These are phyloP conservation scores for Pteronotus mesoamericanus DNA, from an alignment of 2,797 vertebrate species.

Conservation along the genomic window DNA sequence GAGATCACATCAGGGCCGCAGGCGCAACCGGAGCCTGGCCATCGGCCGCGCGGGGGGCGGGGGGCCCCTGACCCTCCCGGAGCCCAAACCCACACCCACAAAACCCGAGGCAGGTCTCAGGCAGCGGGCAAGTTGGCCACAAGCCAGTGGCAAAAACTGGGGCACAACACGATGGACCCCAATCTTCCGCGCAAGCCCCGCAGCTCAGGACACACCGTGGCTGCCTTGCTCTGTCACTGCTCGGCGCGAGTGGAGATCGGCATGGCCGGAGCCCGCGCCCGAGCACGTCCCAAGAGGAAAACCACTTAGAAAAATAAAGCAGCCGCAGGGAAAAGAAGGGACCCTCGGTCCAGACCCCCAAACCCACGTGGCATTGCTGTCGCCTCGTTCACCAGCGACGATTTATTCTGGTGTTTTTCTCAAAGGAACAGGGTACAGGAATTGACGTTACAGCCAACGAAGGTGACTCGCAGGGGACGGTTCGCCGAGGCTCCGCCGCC, in stretches of 20 bases:
- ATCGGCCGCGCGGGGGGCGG: too few species aligned
- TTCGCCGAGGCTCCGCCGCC: neutral
- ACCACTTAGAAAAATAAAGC: neutral
- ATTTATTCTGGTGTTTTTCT: neutral
- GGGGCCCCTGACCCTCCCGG: fast-evolving
- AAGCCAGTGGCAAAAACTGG: neutral
- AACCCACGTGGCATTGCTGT: fast-evolving
- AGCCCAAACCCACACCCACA: fast-evolving
- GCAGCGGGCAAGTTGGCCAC: neutral
- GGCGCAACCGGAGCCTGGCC: neutral
- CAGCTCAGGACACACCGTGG: neutral
- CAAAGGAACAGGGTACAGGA: neutral
- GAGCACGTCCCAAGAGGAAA: too few species aligned
- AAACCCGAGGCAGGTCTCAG: neutral
- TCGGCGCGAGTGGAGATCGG: neutral
- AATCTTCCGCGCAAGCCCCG: neutral
- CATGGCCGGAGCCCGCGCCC: fast-evolving
- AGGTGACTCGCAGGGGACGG: fast-evolving
- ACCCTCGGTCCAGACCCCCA: neutral
- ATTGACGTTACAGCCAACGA: neutral
- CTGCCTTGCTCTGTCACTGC: too few species aligned
- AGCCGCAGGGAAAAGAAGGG: neutral
- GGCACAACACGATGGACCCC: fast-evolving
- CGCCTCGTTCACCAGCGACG: too few species aligned
- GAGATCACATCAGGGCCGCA: neutral